Evolutionary conservation across 2,113 vertebrate species (phyloP).

Genomic region (Corythoichthys haematopterus): DNA sequence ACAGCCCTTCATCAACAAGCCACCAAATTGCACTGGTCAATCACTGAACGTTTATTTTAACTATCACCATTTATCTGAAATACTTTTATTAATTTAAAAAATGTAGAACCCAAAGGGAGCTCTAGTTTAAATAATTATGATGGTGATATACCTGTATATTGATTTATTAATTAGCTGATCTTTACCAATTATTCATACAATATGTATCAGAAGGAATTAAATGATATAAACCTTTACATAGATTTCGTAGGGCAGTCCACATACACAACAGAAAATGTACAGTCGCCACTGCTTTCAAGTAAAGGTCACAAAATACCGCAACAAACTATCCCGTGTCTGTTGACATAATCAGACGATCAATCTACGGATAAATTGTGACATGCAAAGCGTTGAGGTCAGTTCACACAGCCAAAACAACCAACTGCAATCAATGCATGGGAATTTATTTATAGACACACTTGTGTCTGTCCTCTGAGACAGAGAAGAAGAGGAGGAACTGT

Average conservation of each 20-base stretch:
- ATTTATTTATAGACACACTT: conserved; percentile 57
- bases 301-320: conserved; percentile 4
- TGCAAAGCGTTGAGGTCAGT: conserved; percentile 45
- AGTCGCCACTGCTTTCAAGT: not conserved
- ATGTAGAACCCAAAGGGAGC: not conserved
- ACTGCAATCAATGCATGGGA: conserved; percentile 46
- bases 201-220: not conserved
- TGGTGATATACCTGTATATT: not conserved
- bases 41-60: no score
- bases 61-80: not conserved
- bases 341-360: conserved; percentile 21
- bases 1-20: not conserved
- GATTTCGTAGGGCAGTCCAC: not conserved
- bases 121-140: not conserved
- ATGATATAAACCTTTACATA: not conserved
- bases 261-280: no score
- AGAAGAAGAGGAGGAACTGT: conserved; percentile 4
- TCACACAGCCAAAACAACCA: conserved; percentile 41
- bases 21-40: no score
- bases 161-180: not conserved
- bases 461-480: conserved; percentile 29
- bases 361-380: conserved; percentile 28
- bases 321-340: conserved; percentile 4
- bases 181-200: not conserved
- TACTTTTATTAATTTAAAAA: not conserved